Conservation (phyloP, 2,113 vertebrate species). For the Cacatua alba region DNA sequence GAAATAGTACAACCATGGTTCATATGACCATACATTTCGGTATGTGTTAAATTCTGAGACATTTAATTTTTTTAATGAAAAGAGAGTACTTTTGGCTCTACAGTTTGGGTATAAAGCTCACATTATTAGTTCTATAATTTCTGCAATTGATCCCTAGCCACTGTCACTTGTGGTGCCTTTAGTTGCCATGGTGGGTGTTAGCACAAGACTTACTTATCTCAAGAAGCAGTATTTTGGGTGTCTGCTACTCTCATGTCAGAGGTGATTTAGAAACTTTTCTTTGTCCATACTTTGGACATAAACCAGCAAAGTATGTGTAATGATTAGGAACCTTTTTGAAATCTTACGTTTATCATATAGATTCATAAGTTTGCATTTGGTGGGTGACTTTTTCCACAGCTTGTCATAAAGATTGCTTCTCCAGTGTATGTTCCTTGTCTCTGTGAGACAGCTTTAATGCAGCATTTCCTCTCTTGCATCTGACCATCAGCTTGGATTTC, state of each 20-base stretch:
- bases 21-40: neutral
- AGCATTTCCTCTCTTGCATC: accelerated
- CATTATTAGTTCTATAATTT: neutral
- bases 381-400: neutral
- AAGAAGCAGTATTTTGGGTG: neutral
- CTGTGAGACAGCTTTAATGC: too few relatives aligned
- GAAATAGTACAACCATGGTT: neutral
- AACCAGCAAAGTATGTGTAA: neutral
- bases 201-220: neutral
- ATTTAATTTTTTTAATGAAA: neutral
- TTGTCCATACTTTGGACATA: neutral
- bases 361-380: neutral
- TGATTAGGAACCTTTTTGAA: neutral
- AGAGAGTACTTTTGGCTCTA: neutral
- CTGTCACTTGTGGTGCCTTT: neutral
- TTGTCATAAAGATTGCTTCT: neutral
- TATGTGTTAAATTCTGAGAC: neutral
- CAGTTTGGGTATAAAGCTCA: neutral
- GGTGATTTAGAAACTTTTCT: neutral
- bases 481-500: neutral
- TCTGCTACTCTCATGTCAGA: neutral
- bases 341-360: neutral
- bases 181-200: neutral
- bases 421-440: neutral
- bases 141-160: neutral